Evolutionary conservation across 1,140 invertebrate genomes (phyloP).

Genomic region (Atta cephalotes): DNA sequence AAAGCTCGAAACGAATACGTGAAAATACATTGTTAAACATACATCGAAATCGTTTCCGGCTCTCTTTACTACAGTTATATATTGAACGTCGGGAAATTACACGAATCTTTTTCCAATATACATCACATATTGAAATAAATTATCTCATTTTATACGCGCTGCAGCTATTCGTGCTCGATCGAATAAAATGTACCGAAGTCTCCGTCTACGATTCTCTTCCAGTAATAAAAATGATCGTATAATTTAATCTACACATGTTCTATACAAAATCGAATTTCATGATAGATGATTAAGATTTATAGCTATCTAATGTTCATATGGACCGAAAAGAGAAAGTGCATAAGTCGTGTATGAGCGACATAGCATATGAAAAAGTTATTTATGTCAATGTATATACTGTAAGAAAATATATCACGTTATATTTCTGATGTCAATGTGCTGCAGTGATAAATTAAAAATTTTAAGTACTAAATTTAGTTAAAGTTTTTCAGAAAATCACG

Average conservation of each 20-base stretch:
- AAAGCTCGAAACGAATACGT: not conserved
- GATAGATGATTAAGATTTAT: conserved; percentile 55
- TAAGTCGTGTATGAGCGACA: not conserved
- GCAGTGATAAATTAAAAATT: not conserved
- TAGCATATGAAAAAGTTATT: conserved; percentile 14
- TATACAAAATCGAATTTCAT: not conserved
- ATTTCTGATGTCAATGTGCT: not conserved
- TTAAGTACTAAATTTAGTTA: not conserved
- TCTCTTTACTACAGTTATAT: not conserved
- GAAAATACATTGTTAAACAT: conserved; percentile 8
- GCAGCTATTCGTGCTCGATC: conserved; percentile 27
- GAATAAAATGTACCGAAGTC: conserved; percentile 5
- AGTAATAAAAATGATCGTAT: conserved; percentile 21
- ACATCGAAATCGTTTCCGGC: not conserved
- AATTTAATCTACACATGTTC: conserved; percentile 38
- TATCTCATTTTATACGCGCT: not conserved
- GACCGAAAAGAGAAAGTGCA: conserved; percentile 1
- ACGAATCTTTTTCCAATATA: conserved; percentile 1
- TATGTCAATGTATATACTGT: conserved; percentile 19
- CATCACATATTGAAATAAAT: conserved; percentile 24
- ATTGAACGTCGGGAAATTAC: conserved; percentile 25
- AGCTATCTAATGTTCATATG: conserved; percentile 31
- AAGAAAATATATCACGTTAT: conserved; percentile 31
- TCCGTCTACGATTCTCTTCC: not conserved
- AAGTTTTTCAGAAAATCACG: not conserved